Percentiles rank a stretch among this genome's conserved stretches.
phyloP scores from a whole-genome alignment of 2,113 vertebrate species.

The Aphelocoma coerulescens region DNA sequence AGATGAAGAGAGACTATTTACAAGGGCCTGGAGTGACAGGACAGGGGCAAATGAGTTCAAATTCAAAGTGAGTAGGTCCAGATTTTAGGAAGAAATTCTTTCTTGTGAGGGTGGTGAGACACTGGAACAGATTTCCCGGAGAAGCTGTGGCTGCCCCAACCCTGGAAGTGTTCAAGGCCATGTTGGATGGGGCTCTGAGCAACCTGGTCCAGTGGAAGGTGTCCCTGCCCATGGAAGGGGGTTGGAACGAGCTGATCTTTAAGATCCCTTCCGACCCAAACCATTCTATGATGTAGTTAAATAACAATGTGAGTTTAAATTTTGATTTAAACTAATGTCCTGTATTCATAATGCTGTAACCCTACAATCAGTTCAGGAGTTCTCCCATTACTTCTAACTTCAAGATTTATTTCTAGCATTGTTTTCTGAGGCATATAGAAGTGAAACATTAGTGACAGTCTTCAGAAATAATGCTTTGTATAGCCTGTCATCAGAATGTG shows the following conservation, averaged over 20 bases:
- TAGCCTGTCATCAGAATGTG: fast-evolving
- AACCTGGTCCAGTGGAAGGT: neutral
- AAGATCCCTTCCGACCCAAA: neutral
- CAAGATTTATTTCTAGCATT: neutral
- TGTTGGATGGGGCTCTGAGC: neutral
- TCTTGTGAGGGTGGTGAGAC: fast-evolving
- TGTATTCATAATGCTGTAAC: neutral
- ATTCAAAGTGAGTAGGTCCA: neutral
- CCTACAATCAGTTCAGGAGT: neutral
- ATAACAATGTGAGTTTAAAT: neutral
- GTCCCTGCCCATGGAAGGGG: neutral
- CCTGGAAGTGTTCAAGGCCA: neutral
- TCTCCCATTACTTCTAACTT: neutral
- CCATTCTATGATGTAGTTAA: neutral
- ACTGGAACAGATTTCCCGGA: neutral
- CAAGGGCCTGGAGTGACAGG: neutral
- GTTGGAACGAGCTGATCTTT: neutral
- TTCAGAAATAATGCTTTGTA: neutral
- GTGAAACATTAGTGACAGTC: neutral
- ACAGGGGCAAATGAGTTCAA: neutral
- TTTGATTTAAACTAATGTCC: neutral
- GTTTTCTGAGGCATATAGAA: neutral
- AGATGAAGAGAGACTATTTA: neutral
- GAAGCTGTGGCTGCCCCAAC: neutral
- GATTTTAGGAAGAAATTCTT: neutral